Percentiles rank a stretch among this genome's conserved stretches.
Evolutionary conservation across 2,797 vertebrate genomes (phyloP).

Genomic region (Molossus molossus): DNA sequence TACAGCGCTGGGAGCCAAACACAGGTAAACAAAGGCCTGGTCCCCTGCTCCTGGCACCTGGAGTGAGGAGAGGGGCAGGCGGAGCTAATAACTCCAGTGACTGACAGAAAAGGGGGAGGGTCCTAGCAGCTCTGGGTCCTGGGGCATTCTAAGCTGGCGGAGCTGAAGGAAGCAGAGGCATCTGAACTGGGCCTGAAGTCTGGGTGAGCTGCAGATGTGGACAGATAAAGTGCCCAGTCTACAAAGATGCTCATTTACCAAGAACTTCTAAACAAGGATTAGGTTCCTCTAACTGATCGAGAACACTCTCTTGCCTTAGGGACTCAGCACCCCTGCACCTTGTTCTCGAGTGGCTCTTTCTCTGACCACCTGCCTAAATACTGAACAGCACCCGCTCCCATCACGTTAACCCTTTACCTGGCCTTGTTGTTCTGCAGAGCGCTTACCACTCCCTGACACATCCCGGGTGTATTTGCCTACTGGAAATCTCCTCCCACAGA

Average conservation of each 20-base stretch:
- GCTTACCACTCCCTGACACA: neutral
- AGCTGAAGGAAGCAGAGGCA: neutral
- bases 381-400: neutral
- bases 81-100: neutral
- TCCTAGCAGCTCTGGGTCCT: neutral
- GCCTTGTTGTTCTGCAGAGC: neutral
- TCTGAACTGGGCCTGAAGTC: neutral
- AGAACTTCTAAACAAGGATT: neutral
- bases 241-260: neutral
- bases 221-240: neutral
- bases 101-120: neutral
- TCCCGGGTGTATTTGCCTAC: neutral
- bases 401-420: neutral
- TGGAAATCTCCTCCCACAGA: slow-evolving; percentile 49
- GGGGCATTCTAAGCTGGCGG: neutral
- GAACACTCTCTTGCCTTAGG: neutral
- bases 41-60: fast-evolving
- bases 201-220: neutral
- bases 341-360: neutral
- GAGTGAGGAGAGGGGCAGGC: neutral
- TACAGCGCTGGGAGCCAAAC: neutral
- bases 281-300: neutral
- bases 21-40: neutral
- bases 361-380: neutral
- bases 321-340: neutral